These are phyloP conservation scores for Acrobasis repandana DNA, from an alignment of 2,888 invertebrate genomes.

Conservation along the genomic window DNA sequence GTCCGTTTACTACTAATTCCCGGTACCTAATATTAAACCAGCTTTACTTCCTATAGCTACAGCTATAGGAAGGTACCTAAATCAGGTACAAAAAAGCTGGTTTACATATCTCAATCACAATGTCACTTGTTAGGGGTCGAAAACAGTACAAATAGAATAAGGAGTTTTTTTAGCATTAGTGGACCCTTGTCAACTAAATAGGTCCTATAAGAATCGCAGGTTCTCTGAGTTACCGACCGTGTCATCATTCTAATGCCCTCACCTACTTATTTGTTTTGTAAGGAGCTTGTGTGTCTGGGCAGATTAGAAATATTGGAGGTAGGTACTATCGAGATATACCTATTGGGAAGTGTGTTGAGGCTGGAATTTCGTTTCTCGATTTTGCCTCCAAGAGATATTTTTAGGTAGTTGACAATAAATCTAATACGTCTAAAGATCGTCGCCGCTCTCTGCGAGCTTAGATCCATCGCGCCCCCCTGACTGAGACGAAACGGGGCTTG, in stretches of 20 bases:
- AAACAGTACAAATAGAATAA: not conserved
- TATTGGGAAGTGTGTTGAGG: not conserved
- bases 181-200: conserved; percentile 1
- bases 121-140: not conserved
- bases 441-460: too few species aligned
- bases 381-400: too few species aligned
- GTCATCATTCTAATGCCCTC: not conserved
- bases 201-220: not conserved
- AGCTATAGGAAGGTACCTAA: too few species aligned
- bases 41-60: too few species aligned
- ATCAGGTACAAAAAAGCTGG: too few species aligned
- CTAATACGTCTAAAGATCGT: too few species aligned
- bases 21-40: too few species aligned
- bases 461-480: too few species aligned
- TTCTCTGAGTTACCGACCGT: not conserved
- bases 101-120: not conserved
- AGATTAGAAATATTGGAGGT: not conserved
- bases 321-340: not conserved
- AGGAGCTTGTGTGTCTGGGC: not conserved
- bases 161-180: not conserved
- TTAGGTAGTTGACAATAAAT: too few species aligned
- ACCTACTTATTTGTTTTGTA: not conserved
- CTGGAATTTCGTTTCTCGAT: not conserved
- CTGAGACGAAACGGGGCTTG: too few species aligned
- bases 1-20: too few species aligned